Conservation (phyloP, 2,888 invertebrate genomes). For the Selenia dentaria region DNA sequence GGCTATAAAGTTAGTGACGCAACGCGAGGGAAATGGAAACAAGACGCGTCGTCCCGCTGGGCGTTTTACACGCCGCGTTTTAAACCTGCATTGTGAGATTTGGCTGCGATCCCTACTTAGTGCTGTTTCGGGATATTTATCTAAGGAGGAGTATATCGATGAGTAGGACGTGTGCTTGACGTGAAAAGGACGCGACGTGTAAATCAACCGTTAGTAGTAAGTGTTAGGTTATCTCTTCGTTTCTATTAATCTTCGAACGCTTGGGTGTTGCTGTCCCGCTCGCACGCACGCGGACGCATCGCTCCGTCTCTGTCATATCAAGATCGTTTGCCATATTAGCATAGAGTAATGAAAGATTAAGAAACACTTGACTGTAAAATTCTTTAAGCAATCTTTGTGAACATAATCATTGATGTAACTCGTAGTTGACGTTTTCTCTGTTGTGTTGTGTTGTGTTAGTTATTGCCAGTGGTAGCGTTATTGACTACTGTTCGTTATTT, state of each 20-base stretch:
- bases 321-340: slow-evolving; percentile 80
- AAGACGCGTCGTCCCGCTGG: slow-evolving; percentile 43
- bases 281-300: slow-evolving; percentile 41
- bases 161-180: neutral
- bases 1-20: slow-evolving; percentile 62
- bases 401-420: slow-evolving; percentile 75
- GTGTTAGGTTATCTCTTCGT: slow-evolving; percentile 53
- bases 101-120: too few relatives aligned
- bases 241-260: slow-evolving; percentile 32
- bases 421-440: slow-evolving; percentile 52
- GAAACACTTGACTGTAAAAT: slow-evolving; percentile 52
- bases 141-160: neutral
- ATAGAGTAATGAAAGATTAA: slow-evolving; percentile 53
- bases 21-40: slow-evolving; percentile 51
- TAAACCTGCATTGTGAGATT: too few relatives aligned
- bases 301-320: slow-evolving; percentile 70
- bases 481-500: slow-evolving; percentile 16
- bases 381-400: slow-evolving; percentile 62
- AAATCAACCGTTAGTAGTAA: slow-evolving; percentile 36
- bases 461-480: slow-evolving; percentile 30
- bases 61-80: slow-evolving; percentile 17
- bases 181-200: slow-evolving; percentile 11
- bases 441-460: slow-evolving; percentile 48
- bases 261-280: slow-evolving; percentile 47
- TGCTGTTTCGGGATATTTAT: neutral